Percentiles rank a stretch among this genome's conserved stretches.
phyloP scores from a whole-genome alignment of 2,888 invertebrate genomes.

The Corbicula japonica region DNA sequence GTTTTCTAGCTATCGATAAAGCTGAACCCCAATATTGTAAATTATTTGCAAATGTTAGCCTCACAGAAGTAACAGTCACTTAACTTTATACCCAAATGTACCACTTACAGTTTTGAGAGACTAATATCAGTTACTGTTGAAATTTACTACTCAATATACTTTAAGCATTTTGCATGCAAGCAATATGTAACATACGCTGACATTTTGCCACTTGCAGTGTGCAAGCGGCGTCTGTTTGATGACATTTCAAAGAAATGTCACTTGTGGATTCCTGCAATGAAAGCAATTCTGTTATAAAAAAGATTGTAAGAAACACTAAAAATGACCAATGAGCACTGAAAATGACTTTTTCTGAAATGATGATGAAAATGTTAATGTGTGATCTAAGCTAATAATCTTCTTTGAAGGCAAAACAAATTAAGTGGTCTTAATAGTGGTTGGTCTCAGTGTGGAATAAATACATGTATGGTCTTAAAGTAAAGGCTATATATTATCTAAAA shows the following conservation, averaged over 20 bases:
- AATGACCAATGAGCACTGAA: not conserved
- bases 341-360: not conserved
- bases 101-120: too few relatives aligned
- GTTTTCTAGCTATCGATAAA: too few relatives aligned
- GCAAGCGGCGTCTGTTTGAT: constrained; percentile 58
- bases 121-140: too few relatives aligned
- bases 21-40: too few relatives aligned
- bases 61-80: too few relatives aligned
- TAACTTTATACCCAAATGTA: too few relatives aligned
- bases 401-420: not conserved
- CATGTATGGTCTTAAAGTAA: too few relatives aligned
- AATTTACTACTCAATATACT: too few relatives aligned
- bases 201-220: constrained; percentile 55
- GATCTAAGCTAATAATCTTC: not conserved
- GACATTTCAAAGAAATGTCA: constrained; percentile 48
- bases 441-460: too few relatives aligned
- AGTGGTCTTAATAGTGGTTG: not conserved
- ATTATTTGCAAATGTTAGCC: too few relatives aligned
- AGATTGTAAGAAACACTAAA: not conserved
- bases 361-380: not conserved
- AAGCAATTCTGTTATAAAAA: not conserved
- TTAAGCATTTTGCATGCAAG: too few relatives aligned
- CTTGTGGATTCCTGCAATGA: constrained; percentile 18
- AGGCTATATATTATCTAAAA: too few relatives aligned
- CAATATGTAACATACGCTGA: constrained; percentile 66